Evolutionary conservation across 2,113 vertebrate species (phyloP).

Genomic region (Megaceryle torquata): DNA sequence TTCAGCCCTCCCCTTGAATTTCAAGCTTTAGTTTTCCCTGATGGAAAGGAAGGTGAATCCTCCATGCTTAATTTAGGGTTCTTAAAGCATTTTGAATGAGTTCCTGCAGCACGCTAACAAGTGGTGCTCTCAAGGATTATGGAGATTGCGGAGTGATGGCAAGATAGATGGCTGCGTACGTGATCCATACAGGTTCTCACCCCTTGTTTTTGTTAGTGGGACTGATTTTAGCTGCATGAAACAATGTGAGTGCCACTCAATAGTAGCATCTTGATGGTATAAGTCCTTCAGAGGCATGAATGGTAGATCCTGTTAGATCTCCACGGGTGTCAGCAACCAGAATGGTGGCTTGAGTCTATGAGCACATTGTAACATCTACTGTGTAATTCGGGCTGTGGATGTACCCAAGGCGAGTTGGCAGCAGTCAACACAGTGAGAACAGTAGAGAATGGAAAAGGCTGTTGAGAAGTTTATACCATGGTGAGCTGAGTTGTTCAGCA

Average conservation of each 20-base stretch:
- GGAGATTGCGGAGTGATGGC: background rate
- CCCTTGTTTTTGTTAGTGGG: background rate
- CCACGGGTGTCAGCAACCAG: background rate
- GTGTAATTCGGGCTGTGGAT: background rate
- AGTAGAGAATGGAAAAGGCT: background rate
- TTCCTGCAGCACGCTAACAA: background rate
- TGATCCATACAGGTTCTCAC: background rate
- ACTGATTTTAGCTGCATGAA: background rate
- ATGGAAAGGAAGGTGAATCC: slow-evolving; percentile 40
- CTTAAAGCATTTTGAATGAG: slow-evolving; percentile 48
- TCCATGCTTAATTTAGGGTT: slow-evolving; percentile 27
- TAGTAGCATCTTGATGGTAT: background rate
- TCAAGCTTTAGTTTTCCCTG: slow-evolving; percentile 50
- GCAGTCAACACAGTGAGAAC: background rate
- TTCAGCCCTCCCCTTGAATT: slow-evolving; percentile 59
- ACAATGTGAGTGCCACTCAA: background rate
- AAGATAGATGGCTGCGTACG: background rate
- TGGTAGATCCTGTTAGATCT: background rate
- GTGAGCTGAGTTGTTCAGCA: background rate
- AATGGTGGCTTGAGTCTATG: background rate
- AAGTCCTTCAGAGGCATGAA: background rate
- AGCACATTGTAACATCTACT: background rate
- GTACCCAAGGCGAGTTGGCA: background rate
- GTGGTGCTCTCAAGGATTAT: background rate
- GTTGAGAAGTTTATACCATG: background rate